Conservation (phyloP, 2,797 vertebrate genomes). For the Heliangelus exortis region DNA sequence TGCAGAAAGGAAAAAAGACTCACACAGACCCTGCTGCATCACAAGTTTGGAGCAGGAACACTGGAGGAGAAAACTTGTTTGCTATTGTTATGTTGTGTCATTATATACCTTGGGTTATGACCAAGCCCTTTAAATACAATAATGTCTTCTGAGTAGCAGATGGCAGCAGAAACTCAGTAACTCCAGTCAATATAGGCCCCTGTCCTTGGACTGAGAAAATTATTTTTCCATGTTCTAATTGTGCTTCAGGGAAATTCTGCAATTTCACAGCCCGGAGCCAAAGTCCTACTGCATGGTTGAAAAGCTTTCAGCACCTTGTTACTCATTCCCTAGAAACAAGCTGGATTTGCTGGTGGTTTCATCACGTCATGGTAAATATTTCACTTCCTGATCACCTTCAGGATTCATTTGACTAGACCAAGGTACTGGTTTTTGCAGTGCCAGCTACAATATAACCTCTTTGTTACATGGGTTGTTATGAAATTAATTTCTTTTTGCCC, state of each 20-base stretch:
- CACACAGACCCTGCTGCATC: neutral
- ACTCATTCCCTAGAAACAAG: neutral
- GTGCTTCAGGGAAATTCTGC: neutral
- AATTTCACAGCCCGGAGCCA: neutral
- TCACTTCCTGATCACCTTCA: neutral
- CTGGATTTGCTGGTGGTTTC: constrained; percentile 41
- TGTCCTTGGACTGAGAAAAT: neutral
- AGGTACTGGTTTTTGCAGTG: neutral
- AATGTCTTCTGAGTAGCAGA: neutral
- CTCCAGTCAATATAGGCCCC: neutral
- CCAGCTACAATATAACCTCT: neutral
- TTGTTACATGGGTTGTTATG: neutral
- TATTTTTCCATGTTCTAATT: neutral
- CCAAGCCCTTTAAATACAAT: neutral
- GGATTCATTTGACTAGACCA: neutral
- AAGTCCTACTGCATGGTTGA: neutral
- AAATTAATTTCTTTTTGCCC: neutral
- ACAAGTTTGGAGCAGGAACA: neutral
- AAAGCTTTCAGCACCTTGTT: constrained; percentile 31
- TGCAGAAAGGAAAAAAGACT: neutral
- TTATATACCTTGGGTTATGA: too few species aligned
- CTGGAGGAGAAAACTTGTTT: neutral
- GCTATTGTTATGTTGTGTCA: neutral
- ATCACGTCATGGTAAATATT: constrained; percentile 49
- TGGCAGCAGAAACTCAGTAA: neutral